Evolutionary conservation across 2,113 vertebrate genomes (phyloP), one percentile per base, ranked within the genome.

Genomic region (Atrichornis clamosus): DNA sequence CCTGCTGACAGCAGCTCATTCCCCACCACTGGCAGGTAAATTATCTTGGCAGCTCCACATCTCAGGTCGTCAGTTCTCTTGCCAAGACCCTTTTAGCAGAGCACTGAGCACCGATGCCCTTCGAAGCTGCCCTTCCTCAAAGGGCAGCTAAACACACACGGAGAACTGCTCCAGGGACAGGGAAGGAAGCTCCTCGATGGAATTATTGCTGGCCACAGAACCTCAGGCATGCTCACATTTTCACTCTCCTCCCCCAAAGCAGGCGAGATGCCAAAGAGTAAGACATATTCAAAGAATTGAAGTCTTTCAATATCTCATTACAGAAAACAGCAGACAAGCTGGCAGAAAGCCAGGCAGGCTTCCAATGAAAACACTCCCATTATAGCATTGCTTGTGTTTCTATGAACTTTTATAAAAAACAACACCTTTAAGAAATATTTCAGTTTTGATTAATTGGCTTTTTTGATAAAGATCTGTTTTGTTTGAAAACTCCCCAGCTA

Each of bases 301-400:
- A 95, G 94, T 89, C 93, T 95, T 95, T 95, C 95, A 96, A 85
- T 96, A 97, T 96, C 94, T 97, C 87, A 76, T 96, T 97, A 96
- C 91, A 95, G 91, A 96, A 94, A 96, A 94, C 69, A 96, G 84
- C 91, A 97, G 93, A 96, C 93, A 73, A 87, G 89, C 35, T 95
- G 95, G 95, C 94, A 87, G 84, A 60, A 84, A 89, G 81, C 95
- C 96, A 97, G 91, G 37, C 74, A 93, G 60, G 81, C 93, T 93
- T 95, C 96, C 96, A 97, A 93, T 47, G 62, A 95, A 97, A 97
- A 97, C 94, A 95, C 56, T 92, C 94, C 95, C 93, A 91, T 95
- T 95, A 96, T 85, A 96, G 93, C 94, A 91, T 85, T 89, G 93
- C 93, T 92, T 95, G 82, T 82, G 93, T 95, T 97, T 92, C 94